These are phyloP conservation scores for Dynastes grantii DNA, from an alignment of 2,888 invertebrate species.

Conservation along the genomic window DNA sequence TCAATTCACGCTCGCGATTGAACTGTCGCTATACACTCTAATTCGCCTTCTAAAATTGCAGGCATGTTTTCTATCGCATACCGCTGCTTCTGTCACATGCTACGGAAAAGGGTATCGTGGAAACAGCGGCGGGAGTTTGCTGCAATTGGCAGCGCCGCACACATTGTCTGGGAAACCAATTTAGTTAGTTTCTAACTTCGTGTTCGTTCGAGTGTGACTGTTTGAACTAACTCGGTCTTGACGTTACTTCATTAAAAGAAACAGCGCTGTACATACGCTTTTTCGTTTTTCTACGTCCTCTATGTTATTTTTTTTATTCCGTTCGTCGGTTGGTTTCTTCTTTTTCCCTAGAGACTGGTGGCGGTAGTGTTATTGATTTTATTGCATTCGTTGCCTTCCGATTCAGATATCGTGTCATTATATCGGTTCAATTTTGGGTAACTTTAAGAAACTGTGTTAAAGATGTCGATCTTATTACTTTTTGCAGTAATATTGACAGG, in stretches of 20 bases:
- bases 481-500: too few species aligned
- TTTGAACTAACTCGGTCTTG: slow-evolving; percentile 48
- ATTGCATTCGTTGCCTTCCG: neutral
- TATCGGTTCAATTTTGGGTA: too few species aligned
- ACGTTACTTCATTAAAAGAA: slow-evolving; percentile 51
- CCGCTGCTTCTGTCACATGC: slow-evolving; percentile 27
- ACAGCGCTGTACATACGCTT: slow-evolving; percentile 41
- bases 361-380: slow-evolving; percentile 14
- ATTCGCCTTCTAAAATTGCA: neutral
- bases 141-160: slow-evolving; percentile 52
- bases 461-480: too few species aligned
- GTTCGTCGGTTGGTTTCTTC: neutral
- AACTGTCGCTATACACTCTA: neutral
- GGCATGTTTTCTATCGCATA: neutral
- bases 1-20: too few species aligned
- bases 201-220: slow-evolving; percentile 49
- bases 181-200: slow-evolving; percentile 53
- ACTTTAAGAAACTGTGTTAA: too few species aligned
- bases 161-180: slow-evolving; percentile 48
- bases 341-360: too few species aligned
- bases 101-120: slow-evolving; percentile 11
- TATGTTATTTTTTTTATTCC: neutral
- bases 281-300: neutral
- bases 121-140: slow-evolving; percentile 15
- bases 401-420: too few species aligned